Conservation (phyloP, 2,888 invertebrate genomes). For the Peribatodes rhomboidaria region DNA sequence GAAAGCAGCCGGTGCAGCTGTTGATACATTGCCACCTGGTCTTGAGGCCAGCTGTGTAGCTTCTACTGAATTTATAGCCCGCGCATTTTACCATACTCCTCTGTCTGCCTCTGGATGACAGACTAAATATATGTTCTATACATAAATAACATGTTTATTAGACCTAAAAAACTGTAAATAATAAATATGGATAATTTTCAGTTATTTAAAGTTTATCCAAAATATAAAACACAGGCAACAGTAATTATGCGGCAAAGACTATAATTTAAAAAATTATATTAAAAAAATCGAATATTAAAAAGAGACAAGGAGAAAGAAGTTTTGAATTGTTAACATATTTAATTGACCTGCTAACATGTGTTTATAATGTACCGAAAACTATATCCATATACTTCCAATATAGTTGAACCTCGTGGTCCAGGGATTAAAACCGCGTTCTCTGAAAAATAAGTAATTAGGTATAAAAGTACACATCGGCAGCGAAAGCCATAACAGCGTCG, state of each 20-base stretch:
- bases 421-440: not conserved
- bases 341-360: not conserved
- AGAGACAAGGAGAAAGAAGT: too few species aligned
- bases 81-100: slow-evolving; percentile 14
- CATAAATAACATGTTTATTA: too few species aligned
- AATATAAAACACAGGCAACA: too few species aligned
- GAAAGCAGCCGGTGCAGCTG: not conserved
- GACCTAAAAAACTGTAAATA: too few species aligned
- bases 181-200: too few species aligned
- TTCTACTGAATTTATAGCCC: slow-evolving; percentile 8
- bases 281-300: too few species aligned
- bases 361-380: not conserved
- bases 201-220: too few species aligned
- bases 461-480: too few species aligned
- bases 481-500: too few species aligned
- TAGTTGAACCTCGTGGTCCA: not conserved
- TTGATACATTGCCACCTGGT: slow-evolving; percentile 12
- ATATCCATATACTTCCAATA: not conserved
- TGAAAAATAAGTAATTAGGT: not conserved
- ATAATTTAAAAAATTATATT: too few species aligned
- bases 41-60: not conserved
- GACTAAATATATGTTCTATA: slow-evolving; percentile 4
- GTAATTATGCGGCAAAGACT: too few species aligned
- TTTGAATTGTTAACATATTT: too few species aligned
- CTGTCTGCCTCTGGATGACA: slow-evolving; percentile 2